Conservation (phyloP, 1,140 invertebrate genomes). For the Pectinophora gossypiella region DNA sequence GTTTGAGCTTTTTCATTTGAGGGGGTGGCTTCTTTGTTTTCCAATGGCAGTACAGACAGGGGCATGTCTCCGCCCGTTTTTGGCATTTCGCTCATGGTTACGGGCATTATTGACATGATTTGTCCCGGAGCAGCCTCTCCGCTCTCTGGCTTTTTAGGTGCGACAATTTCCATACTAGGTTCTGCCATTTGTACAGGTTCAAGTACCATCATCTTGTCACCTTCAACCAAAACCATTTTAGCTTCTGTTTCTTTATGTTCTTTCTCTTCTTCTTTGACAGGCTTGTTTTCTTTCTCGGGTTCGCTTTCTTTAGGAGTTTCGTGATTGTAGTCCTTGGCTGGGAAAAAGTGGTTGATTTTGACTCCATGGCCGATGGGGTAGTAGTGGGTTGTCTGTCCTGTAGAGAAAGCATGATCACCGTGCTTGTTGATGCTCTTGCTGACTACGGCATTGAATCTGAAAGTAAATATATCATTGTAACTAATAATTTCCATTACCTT, state of each 20-base stretch:
- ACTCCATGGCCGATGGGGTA: conserved; percentile 43
- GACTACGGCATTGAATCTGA: conserved; percentile 62
- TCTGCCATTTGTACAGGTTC: too few relatives aligned
- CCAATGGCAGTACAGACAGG: not conserved
- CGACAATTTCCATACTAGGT: too few relatives aligned
- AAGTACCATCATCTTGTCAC: conserved; percentile 6
- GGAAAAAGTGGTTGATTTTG: conserved; percentile 61
- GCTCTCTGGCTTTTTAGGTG: too few relatives aligned
- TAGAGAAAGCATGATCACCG: conserved; percentile 49
- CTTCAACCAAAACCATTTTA: conserved; percentile 16
- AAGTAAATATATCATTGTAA: conserved; percentile 17
- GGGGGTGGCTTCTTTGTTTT: not conserved
- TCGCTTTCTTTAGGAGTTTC: conserved; percentile 15
- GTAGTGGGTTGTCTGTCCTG: conserved; percentile 50
- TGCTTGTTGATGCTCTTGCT: conserved; percentile 55
- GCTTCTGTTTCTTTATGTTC: conserved; percentile 5
- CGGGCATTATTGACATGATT: conserved; percentile 22
- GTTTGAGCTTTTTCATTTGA: not conserved
- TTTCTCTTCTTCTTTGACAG: conserved; percentile 1
- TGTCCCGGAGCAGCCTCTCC: too few relatives aligned
- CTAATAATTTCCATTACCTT: too few relatives aligned
- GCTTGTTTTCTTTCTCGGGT: not conserved
- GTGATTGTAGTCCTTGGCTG: conserved; percentile 42
- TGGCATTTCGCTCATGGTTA: conserved; percentile 8
- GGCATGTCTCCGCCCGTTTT: not conserved